Percentiles rank a stretch among this genome's conserved stretches.
Conservation (phyloP, 2,888 invertebrate species). For the Blastobasis lacticolella region DNA sequence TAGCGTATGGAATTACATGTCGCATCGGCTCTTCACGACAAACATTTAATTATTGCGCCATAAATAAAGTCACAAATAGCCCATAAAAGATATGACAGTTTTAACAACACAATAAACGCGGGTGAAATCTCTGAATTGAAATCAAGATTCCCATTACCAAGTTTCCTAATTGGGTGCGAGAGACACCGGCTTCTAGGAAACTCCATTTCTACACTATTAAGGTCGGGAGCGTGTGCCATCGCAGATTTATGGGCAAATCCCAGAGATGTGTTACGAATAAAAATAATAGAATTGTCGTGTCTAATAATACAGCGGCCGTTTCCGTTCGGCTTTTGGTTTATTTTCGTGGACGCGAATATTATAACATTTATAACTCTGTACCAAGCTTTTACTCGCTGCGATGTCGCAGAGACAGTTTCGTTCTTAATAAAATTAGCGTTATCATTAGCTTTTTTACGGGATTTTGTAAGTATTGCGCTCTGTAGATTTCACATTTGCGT, state of each 20-base stretch:
- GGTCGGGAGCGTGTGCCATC: slow-evolving; percentile 45
- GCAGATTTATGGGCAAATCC: slow-evolving; percentile 66
- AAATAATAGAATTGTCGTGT: slow-evolving; percentile 74
- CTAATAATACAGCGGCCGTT: slow-evolving; percentile 71
- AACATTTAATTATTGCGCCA: not conserved
- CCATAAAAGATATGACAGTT: slow-evolving; percentile 11
- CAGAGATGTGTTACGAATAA: slow-evolving; percentile 71
- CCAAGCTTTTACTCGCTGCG: slow-evolving; percentile 8
- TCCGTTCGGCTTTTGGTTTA: slow-evolving; percentile 69
- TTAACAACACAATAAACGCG: slow-evolving; percentile 15
- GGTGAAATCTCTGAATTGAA: slow-evolving; percentile 26
- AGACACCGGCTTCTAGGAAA: slow-evolving; percentile 48
- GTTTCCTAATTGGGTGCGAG: slow-evolving; percentile 52
- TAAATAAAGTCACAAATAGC: slow-evolving; percentile 9
- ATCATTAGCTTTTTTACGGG: too few species aligned
- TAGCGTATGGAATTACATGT: too few species aligned
- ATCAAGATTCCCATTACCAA: slow-evolving; percentile 37
- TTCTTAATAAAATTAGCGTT: too few species aligned
- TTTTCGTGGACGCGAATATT: slow-evolving; percentile 69
- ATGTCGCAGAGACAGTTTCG: too few species aligned
- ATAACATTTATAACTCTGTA: slow-evolving; percentile 48
- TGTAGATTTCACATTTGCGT: too few species aligned
- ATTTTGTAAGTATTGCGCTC: too few species aligned
- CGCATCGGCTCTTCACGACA: too few species aligned
- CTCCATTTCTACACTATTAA: slow-evolving; percentile 39